Conservation (phyloP, 2,797 vertebrate genomes). For the Malurus leucopterus region DNA sequence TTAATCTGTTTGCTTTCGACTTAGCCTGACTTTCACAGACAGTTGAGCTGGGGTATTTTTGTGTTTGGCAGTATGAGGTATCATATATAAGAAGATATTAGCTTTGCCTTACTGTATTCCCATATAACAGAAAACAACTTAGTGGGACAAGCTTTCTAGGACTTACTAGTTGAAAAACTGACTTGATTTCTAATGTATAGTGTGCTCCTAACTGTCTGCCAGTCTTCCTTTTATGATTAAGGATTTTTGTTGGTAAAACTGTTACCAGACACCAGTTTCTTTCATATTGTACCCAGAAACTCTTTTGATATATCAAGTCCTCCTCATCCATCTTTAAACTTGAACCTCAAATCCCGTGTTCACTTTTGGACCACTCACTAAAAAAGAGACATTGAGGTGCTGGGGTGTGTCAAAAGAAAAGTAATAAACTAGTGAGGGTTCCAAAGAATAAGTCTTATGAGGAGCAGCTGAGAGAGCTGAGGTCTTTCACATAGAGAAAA, state of each 20-base stretch:
- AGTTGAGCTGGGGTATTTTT: not conserved
- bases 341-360: not conserved
- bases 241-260: not conserved
- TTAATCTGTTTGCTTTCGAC: not conserved
- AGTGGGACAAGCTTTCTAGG: not conserved
- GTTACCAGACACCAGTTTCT: not conserved
- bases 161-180: not conserved
- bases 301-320: not conserved
- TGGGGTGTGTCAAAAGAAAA: not conserved
- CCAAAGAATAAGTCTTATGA: not conserved
- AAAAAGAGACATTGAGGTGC: rapidly evolving
- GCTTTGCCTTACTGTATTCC: not conserved
- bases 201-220: rapidly evolving
- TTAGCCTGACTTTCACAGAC: not conserved
- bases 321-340: not conserved
- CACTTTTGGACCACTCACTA: not conserved
- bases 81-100: not conserved
- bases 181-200: not conserved
- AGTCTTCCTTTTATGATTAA: not conserved
- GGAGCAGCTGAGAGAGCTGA: not conserved
- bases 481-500: not conserved
- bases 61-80: not conserved
- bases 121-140: not conserved
- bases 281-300: not conserved
- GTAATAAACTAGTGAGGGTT: not conserved